Percentiles rank a stretch among this genome's conserved stretches.
Evolutionary conservation across 2,888 invertebrate genomes (phyloP).

Genomic region (Ellobium chinense): DNA sequence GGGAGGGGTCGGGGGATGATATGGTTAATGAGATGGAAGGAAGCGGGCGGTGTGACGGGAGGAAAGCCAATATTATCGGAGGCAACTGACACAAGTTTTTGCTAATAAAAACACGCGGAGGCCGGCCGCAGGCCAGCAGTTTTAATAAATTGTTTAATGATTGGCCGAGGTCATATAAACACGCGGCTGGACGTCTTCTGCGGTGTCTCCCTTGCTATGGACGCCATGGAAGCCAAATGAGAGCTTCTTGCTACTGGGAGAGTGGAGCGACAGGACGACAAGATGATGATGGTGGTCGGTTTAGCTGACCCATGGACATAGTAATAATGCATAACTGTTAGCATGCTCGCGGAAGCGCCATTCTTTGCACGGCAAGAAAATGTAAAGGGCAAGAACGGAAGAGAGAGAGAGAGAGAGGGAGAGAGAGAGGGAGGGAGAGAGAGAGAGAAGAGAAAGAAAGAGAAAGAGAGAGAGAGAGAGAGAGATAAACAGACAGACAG

Average conservation of each 20-base stretch:
- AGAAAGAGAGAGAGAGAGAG: background rate
- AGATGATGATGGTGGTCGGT: too few relatives aligned
- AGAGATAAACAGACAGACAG: background rate
- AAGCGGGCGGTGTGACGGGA: slow-evolving; percentile 2
- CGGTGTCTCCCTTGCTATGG: too few relatives aligned
- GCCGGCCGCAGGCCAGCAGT: background rate
- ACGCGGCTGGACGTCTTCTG: too few relatives aligned
- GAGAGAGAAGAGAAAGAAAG: background rate
- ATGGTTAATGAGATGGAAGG: background rate
- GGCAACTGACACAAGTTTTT: background rate
- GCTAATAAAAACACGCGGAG: background rate
- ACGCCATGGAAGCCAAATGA: too few relatives aligned
- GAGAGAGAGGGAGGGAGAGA: slow-evolving; percentile 15
- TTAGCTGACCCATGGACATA: too few relatives aligned
- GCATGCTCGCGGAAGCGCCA: too few relatives aligned
- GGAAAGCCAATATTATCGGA: background rate
- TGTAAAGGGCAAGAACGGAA: too few relatives aligned
- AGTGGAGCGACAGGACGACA: too few relatives aligned
- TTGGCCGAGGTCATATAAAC: background rate
- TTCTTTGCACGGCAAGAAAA: too few relatives aligned
- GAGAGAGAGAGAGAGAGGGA: background rate
- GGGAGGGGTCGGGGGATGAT: too few relatives aligned
- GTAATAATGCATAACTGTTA: too few relatives aligned
- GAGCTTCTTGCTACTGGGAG: too few relatives aligned
- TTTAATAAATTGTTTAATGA: background rate